Conservation (phyloP, 1,140 invertebrate genomes). For the Drosophila funebris region DNA sequence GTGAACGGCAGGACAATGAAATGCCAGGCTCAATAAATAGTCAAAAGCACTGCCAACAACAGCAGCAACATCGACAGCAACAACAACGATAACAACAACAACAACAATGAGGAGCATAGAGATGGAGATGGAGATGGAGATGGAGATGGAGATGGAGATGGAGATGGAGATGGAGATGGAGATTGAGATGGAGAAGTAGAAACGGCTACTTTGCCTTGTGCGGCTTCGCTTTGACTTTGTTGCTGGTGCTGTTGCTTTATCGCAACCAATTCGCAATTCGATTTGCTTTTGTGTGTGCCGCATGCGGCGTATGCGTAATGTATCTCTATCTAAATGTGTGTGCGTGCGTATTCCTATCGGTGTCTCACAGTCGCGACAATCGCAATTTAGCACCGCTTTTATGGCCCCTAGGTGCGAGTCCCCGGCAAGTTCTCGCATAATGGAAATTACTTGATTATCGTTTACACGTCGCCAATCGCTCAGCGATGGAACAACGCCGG, state of each 20-base stretch:
- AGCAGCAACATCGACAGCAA: conserved; percentile 6
- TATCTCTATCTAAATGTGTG: conserved; percentile 24
- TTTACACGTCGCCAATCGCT: conserved; percentile 80
- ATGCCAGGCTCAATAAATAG: conserved; percentile 47
- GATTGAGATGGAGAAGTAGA: not conserved
- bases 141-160: not conserved
- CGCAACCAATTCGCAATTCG: conserved; percentile 73
- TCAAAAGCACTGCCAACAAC: conserved; percentile 34
- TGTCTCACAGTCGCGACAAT: conserved; percentile 66
- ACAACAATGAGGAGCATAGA: too few species aligned
- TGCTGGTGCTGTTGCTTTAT: conserved; percentile 46
- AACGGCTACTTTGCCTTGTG: conserved; percentile 36
- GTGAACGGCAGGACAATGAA: conserved; percentile 45
- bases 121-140: not conserved
- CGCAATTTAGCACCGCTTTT: conserved; percentile 76
- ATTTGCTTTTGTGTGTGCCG: conserved; percentile 65
- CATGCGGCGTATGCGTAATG: conserved; percentile 51
- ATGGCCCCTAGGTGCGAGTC: conserved; percentile 46
- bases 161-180: not conserved
- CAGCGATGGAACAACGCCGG: conserved; percentile 32
- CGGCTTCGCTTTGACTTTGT: conserved; percentile 4
- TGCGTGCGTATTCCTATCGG: conserved; percentile 30
- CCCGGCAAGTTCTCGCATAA: conserved; percentile 54
- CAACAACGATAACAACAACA: not conserved
- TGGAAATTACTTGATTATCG: conserved; percentile 82